Evolutionary conservation across 2,113 vertebrate genomes (phyloP).

Genomic region (Ramphastos sulfuratus): DNA sequence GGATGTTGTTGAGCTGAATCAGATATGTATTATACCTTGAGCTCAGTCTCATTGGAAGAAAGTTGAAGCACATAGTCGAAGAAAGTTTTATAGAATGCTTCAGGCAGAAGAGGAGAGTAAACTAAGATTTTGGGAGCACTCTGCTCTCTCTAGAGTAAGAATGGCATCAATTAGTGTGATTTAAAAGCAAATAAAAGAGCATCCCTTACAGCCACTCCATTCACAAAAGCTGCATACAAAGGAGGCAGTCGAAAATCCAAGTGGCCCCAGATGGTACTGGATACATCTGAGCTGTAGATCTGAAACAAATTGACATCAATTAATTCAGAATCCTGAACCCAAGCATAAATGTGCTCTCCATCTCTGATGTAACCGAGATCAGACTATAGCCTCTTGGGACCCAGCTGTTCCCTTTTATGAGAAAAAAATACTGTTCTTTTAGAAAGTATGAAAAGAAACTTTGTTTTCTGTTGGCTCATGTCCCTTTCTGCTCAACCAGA

Average conservation of each 20-base stretch:
- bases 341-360: fast-evolving
- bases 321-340: neutral
- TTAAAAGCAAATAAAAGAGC: conserved; percentile 35
- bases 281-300: conserved; percentile 77
- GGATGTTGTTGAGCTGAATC: neutral
- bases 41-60: neutral
- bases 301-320: conserved; percentile 58
- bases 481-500: neutral
- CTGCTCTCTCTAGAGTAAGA: neutral
- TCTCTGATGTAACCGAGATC: neutral
- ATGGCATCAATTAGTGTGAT: conserved; percentile 7
- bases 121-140: neutral
- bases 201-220: conserved; percentile 88
- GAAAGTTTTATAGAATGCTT: neutral
- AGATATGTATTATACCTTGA: neutral
- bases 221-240: conserved; percentile 88
- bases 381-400: neutral
- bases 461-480: neutral
- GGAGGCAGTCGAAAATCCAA: conserved; percentile 78
- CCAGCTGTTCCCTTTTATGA: neutral
- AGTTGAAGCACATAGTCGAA: neutral
- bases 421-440: neutral
- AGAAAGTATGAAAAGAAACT: neutral
- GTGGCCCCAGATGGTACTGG: conserved; percentile 87
- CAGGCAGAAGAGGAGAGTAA: neutral